A percentile compares a stretch with the other conserved stretches of the same genome.
Evolutionary conservation across 2,797 vertebrate genomes (phyloP).

Genomic region (Molossus alvarezi): DNA sequence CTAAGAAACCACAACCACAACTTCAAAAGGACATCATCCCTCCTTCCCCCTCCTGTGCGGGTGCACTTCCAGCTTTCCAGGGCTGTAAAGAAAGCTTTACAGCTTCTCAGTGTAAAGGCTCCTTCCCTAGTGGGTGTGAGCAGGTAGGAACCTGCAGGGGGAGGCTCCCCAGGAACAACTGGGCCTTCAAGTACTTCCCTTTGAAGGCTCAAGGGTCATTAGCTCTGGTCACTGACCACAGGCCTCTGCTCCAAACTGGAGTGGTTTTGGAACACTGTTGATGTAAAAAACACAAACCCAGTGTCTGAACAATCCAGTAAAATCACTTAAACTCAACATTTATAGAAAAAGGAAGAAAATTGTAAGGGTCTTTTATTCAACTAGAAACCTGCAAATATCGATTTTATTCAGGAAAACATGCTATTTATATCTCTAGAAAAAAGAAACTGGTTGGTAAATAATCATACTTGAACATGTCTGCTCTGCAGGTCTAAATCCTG

Average conservation of each 20-base stretch:
- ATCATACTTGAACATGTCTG: not conserved
- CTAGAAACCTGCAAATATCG: not conserved
- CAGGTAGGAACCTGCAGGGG: too few species aligned
- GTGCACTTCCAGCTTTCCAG: too few species aligned
- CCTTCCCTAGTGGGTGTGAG: too few species aligned
- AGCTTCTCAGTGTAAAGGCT: too few species aligned
- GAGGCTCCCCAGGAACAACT: too few species aligned
- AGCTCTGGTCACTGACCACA: not conserved
- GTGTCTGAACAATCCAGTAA: not conserved
- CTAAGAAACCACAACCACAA: too few species aligned
- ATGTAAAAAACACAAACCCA: not conserved
- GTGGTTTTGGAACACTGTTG: not conserved
- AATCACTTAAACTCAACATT: not conserved
- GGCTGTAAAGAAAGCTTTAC: too few species aligned
- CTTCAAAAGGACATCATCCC: too few species aligned
- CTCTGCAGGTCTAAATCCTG: not conserved
- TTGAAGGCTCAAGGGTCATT: not conserved
- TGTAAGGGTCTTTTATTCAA: not conserved
- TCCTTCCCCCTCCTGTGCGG: too few species aligned
- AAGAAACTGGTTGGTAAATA: not conserved
- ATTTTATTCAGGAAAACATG: not conserved
- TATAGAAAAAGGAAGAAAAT: not conserved
- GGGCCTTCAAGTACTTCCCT: too few species aligned
- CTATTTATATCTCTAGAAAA: not conserved
- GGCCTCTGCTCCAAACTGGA: not conserved